A percentile compares a stretch with the other conserved stretches of the same genome.
Evolutionary conservation across 2,113 vertebrate genomes (phyloP).

Genomic region (Amblyornis subalaris): DNA sequence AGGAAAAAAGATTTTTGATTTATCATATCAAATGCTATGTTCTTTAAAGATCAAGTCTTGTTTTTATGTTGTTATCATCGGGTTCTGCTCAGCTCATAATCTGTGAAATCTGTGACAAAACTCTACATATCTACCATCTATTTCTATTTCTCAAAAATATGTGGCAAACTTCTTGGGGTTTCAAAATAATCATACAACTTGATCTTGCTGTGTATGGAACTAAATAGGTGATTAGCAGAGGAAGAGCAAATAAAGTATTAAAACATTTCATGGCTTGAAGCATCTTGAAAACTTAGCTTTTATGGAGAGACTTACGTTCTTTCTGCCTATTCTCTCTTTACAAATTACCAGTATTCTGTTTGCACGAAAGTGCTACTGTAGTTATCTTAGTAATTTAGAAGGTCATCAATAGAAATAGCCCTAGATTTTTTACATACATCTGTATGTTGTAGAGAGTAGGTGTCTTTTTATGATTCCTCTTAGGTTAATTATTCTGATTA

Average conservation of each 20-base stretch:
- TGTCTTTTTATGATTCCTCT: slow-evolving; percentile 8
- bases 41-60: not conserved
- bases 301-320: not conserved
- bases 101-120: not conserved
- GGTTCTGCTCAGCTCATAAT: not conserved
- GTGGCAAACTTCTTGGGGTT: not conserved
- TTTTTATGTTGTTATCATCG: not conserved
- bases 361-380: not conserved
- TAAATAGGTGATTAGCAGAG: not conserved
- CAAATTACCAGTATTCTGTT: not conserved
- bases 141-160: not conserved
- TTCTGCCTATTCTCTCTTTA: not conserved
- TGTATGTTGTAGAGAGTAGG: not conserved
- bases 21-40: not conserved
- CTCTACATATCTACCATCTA: not conserved
- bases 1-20: not conserved
- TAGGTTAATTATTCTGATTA: slow-evolving; percentile 45
- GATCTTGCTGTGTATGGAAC: not conserved
- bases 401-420: not conserved
- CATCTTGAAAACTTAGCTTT: not conserved
- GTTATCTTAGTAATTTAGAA: not conserved
- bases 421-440: not conserved
- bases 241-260: not conserved
- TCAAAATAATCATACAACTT: not conserved
- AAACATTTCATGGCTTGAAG: not conserved